phyloP scores from a whole-genome alignment of 92 coral and sea anemone genomes.

The Epizoanthus illoricatus region DNA sequence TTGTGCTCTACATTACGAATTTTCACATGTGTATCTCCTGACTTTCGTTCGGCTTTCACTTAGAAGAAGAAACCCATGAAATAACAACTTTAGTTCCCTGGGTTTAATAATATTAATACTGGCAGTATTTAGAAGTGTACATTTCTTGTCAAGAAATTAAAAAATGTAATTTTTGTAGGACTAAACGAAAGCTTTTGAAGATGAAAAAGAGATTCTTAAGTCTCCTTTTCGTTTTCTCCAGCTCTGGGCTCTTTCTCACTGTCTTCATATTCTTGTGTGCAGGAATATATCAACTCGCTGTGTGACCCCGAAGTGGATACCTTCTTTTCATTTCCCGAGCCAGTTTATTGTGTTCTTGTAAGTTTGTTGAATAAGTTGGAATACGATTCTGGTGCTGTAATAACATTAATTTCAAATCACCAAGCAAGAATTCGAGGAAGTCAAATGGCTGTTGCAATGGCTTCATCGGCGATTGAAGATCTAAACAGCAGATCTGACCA shows the following conservation, averaged over 20 bases:
- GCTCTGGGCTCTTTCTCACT: not conserved
- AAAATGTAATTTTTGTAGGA: slow-evolving; percentile 4
- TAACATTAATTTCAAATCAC: slow-evolving; percentile 37
- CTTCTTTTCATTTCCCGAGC: slow-evolving; percentile 22
- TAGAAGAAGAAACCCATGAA: not conserved
- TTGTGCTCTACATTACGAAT: not conserved
- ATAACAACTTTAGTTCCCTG: too few relatives aligned
- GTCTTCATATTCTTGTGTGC: slow-evolving; percentile 2
- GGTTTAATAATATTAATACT: too few relatives aligned
- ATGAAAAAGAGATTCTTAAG: not conserved
- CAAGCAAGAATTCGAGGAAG: slow-evolving; percentile 32
- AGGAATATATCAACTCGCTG: slow-evolving; percentile 53
- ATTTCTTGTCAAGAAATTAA: not conserved
- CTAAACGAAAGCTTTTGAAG: slow-evolving; percentile 6
- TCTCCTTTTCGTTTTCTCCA: not conserved
- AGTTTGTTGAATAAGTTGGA: slow-evolving; percentile 30
- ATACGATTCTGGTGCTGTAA: slow-evolving; percentile 35
- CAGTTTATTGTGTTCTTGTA: not conserved
- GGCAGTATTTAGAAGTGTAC: not conserved
- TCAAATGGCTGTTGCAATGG: slow-evolving; percentile 37
- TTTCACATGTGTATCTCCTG: not conserved
- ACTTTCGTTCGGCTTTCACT: not conserved
- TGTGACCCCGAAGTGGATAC: slow-evolving; percentile 41
- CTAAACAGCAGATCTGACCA: slow-evolving; percentile 9
- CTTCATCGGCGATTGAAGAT: slow-evolving; percentile 41